Base-by-base conservation (phyloP, 2,888 invertebrate genomes). In the Folsomia manolachei region DNA sequence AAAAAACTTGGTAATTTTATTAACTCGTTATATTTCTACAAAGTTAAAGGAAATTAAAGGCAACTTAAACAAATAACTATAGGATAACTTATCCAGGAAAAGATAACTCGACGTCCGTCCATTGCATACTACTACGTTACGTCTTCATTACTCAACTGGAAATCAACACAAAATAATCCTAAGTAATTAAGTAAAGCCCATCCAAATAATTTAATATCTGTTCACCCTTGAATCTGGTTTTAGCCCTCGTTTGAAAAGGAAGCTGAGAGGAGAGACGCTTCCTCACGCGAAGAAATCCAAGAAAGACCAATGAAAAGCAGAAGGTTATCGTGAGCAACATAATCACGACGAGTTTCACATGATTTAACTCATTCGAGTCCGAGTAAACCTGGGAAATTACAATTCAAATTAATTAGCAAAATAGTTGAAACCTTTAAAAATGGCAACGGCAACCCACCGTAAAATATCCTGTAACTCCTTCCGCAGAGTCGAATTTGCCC, bases 391-490 rank as follows among this genome's bases (percentile, higher is more conserved):
- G 25, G 52, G 4, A 69, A 72, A 67, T 39, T 64, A 21, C 62
- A 51, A 25, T 39, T 21, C 21, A 27, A 63, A 21, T n/a, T 39
- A 39, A 39, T 39, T 39, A 39, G 19, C 61, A 53, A 25, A 56
- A 63, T 2, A 69, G 19, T 27, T 71, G n/a, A 21, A 25, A 71
- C 18, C 25, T n/a, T 39, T 27, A 51, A 21, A 21, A 11, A 63
- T 19, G 19, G 39, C 23, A 23, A 61, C 68, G 51, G 61, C 73
- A 0, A 75, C 7, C 63, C 63, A 78, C 79, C 19, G 74, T 67
- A 56, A 80, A 75, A 66, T 78, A 71, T 4, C 75, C 77, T 11
- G 74, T 71, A 27, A 80, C 80, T 14, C 78, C 76, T 18, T 69
- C 73, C 51, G 78, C 77, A 60, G 73, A 75, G 19, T 80, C 78